phyloP scores from a whole-genome alignment of 2,888 invertebrate genomes.

The Chloroclysta siterata region DNA sequence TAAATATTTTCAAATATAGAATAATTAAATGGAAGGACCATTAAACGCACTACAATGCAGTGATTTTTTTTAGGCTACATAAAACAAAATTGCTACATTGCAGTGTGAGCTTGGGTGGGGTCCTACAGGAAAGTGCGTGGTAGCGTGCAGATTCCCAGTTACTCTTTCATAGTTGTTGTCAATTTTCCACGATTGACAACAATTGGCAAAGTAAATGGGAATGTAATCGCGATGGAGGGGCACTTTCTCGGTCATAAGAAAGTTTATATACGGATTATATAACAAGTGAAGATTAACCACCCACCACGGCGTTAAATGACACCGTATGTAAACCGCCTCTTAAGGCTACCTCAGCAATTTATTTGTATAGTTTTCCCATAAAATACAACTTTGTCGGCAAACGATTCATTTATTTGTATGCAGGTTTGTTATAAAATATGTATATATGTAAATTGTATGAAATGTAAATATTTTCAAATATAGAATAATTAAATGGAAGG shows the following conservation, averaged over 20 bases:
- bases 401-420: no score
- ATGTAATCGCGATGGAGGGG: background rate
- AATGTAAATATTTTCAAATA: background rate
- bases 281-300: no score
- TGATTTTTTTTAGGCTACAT: background rate
- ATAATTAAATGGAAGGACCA: background rate
- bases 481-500: background rate
- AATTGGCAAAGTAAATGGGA: background rate
- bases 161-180: no score
- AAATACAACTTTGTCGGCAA: no score
- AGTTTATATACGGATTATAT: background rate
- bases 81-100: background rate
- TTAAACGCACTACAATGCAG: background rate
- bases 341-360: no score
- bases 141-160: background rate
- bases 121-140: slow-evolving; percentile 11
- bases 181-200: background rate
- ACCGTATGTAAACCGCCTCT: no score
- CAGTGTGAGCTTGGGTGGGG: slow-evolving; percentile 4
- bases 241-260: background rate
- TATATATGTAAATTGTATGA: no score
- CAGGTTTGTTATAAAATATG: no score
- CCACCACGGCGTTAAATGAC: no score
- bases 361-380: no score
- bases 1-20: background rate